Evolutionary conservation across 2,888 invertebrate genomes (phyloP), one percentile per base, ranked within the genome.

Genomic region (Strigamia maritima): DNA sequence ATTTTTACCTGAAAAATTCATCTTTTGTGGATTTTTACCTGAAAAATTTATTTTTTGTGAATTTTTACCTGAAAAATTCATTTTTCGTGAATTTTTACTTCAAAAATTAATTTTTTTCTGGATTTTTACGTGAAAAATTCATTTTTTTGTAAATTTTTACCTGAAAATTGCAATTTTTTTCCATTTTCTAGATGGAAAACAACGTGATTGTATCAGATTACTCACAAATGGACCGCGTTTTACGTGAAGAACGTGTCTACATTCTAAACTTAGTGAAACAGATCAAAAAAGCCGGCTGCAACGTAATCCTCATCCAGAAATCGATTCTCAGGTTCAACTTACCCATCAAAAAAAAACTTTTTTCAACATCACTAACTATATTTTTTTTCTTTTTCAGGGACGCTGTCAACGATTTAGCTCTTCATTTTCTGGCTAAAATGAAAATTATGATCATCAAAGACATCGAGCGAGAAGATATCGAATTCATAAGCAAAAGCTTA

Each of bases 401-500:
- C 90, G 98, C 98, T 7, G 90, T 99, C 24, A 97, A 94, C 82
- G 98, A 99, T 86, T 88, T 99, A 84, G 98, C 98, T 0, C 90
- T 98, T 83, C 99, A 99, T 86, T 99, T 98, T 88, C 89, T 99
- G 82, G 97, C 98, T 85, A 99, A 99, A 89, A 95, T 98, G 86
- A 99, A 99, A 87, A 96, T 97, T 79, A 93, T 99, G 92, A 98
- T 98, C 0, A 91, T 99, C 78, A 98, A 97, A 87, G 98, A 99
- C 85, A 91, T 99, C 79, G 99, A 99, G 87, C 91, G 99, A 78
- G 98, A 98, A 86, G 98, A 99, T 84, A 94, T 99, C 82, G 96
- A 98, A 84, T 98, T 97, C 87, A 92, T 99, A 24, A 97, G 97
- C 88, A 98, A 97, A 87, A 94, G 95, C 7, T 88, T 98, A 31